A percentile compares a stretch with the other conserved stretches of the same genome.
phyloP scores from a whole-genome alignment of 1,140 invertebrate species.

The Manduca sexta region DNA sequence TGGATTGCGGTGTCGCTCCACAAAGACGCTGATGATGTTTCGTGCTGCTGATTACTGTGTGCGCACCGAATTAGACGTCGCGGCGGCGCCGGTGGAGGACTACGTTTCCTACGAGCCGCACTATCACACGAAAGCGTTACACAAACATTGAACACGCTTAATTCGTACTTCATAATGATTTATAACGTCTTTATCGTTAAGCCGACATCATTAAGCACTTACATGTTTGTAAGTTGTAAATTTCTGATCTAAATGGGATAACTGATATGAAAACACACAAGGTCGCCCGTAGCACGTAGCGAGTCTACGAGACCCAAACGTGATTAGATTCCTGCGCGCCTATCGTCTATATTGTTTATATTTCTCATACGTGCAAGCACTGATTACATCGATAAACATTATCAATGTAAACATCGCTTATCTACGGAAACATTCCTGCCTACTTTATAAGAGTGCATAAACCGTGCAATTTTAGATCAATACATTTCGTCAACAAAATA shows the following conservation, averaged over 20 bases:
- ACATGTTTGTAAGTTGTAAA: no score
- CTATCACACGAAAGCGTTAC: conserved; percentile 22
- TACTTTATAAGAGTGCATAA: no score
- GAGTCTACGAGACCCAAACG: conserved; percentile 22
- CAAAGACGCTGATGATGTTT: conserved; percentile 56
- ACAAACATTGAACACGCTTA: conserved; percentile 36
- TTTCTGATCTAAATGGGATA: no score
- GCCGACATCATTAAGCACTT: no score
- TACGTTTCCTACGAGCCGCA: conserved; percentile 10
- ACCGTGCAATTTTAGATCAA: no score
- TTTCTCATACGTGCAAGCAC: no score
- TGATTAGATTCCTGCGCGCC: conserved; percentile 7
- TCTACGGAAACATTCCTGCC: no score
- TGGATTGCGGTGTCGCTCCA: conserved; percentile 58
- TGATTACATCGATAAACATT: no score
- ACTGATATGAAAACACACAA: no score
- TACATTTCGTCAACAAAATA: no score
- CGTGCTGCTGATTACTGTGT: conserved; percentile 57
- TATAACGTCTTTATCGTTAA: conserved; percentile 26
- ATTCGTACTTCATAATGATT: conserved; percentile 51
- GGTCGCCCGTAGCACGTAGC: conserved; percentile 27
- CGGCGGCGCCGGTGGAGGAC: conserved; percentile 25
- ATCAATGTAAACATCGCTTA: no score
- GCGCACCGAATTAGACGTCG: conserved; percentile 42
- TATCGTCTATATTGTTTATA: background rate